These are phyloP conservation scores for Blastobasis lacticolella DNA, from an alignment of 2,888 invertebrate genomes.

Conservation along the genomic window DNA sequence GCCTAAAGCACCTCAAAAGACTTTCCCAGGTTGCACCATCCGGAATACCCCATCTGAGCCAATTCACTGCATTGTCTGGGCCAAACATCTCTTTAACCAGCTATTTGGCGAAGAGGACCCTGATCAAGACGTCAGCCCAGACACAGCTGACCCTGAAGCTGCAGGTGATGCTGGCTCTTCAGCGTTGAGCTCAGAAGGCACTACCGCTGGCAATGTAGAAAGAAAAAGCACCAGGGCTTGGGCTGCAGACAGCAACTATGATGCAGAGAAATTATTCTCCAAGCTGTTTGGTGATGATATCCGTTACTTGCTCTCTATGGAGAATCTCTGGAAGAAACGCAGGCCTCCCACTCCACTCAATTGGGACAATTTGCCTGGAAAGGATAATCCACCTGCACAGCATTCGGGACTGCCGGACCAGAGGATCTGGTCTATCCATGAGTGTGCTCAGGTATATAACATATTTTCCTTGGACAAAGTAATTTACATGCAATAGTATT, in stretches of 20 bases:
- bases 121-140: slow-evolving; percentile 97
- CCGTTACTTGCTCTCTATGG: slow-evolving; percentile 94
- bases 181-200: slow-evolving; percentile 68
- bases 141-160: slow-evolving; percentile 95
- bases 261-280: slow-evolving; percentile 88
- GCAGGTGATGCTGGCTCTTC: slow-evolving; percentile 79
- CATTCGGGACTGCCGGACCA: slow-evolving; percentile 80
- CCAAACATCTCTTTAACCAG: slow-evolving; percentile 99
- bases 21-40: slow-evolving; percentile 98
- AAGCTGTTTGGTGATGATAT: slow-evolving; percentile 98
- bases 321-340: slow-evolving; percentile 95
- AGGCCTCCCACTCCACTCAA: slow-evolving; percentile 86
- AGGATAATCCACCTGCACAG: slow-evolving; percentile 55
- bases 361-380: slow-evolving; percentile 78
- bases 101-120: slow-evolving; percentile 97
- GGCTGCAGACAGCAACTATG: slow-evolving; percentile 89
- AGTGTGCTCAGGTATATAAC: slow-evolving; percentile 74
- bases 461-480: too few relatives aligned
- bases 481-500: too few relatives aligned
- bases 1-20: slow-evolving; percentile 91
- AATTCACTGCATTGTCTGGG: slow-evolving; percentile 99
- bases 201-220: slow-evolving; percentile 66
- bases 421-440: slow-evolving; percentile 83
- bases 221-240: slow-evolving; percentile 87
- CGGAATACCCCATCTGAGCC: slow-evolving; percentile 99